Evolutionary conservation across 2,888 invertebrate genomes (phyloP).

Genomic region (Fissipunctia ypsillon): DNA sequence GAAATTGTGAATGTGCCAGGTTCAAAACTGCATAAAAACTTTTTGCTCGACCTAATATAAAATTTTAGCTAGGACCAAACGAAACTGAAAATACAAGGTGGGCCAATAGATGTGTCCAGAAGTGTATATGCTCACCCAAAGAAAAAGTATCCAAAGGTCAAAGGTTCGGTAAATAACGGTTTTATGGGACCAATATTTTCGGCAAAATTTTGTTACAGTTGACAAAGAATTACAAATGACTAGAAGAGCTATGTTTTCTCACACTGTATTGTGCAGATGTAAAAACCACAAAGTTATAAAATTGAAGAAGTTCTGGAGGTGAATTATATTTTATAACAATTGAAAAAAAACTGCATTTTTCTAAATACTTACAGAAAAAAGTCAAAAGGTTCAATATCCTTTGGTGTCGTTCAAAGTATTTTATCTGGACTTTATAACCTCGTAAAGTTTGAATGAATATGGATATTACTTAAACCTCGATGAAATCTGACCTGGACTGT

Average conservation of each 20-base stretch:
- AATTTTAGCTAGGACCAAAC: no score
- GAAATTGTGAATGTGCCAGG: no score
- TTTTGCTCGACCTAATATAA: no score
- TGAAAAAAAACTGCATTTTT: background rate
- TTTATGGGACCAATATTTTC: conserved; percentile 11
- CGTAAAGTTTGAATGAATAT: conserved; percentile 1
- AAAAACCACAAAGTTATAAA: no score
- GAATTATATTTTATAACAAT: background rate
- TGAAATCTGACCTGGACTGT: conserved; percentile 30
- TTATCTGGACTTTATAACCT: background rate
- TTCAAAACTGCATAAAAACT: no score
- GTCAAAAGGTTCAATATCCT: background rate
- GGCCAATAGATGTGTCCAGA: no score
- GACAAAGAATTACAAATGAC: background rate
- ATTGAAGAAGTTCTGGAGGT: background rate
- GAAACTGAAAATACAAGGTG: no score
- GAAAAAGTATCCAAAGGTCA: conserved; percentile 9
- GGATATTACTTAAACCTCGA: conserved; percentile 11
- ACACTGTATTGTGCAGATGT: background rate
- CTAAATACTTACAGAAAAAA: background rate
- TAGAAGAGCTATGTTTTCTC: background rate
- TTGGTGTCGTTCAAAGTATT: conserved; percentile 1
- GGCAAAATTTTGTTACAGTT: background rate
- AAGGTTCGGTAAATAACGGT: background rate
- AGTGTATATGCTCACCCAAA: conserved; percentile 17